These are phyloP conservation scores for Drosophila stalkeri DNA, from an alignment of 2,888 invertebrate species.

Conservation along the genomic window DNA sequence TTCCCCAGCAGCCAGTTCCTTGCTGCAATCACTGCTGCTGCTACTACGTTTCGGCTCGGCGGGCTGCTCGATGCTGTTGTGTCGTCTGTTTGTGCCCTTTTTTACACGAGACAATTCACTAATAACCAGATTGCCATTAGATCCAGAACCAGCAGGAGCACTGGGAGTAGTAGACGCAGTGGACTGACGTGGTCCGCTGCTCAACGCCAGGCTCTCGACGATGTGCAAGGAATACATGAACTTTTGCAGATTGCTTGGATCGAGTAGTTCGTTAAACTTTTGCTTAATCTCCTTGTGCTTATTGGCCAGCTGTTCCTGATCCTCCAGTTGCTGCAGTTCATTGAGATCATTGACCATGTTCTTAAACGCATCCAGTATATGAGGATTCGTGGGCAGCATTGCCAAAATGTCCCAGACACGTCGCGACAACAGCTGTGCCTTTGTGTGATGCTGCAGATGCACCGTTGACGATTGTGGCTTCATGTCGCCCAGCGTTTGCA, in stretches of 20 bases:
- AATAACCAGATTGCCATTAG: slow-evolving; percentile 65
- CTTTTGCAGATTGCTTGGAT: slow-evolving; percentile 95
- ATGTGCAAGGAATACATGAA: slow-evolving; percentile 98
- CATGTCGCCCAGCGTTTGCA: slow-evolving; percentile 96
- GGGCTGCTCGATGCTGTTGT: slow-evolving; percentile 72
- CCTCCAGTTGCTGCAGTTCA: slow-evolving; percentile 72
- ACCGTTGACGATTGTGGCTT: slow-evolving; percentile 89
- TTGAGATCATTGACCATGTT: slow-evolving; percentile 86
- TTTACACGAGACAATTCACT: slow-evolving; percentile 67
- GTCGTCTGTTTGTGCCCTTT: slow-evolving; percentile 61
- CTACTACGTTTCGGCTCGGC: slow-evolving; percentile 61
- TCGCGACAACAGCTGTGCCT: slow-evolving; percentile 94
- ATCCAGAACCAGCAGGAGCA: slow-evolving; percentile 33
- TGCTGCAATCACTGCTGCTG: slow-evolving; percentile 53
- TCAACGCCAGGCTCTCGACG: slow-evolving; percentile 89
- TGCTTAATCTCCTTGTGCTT: slow-evolving; percentile 83
- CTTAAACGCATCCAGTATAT: slow-evolving; percentile 91
- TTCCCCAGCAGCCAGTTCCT: slow-evolving; percentile 49
- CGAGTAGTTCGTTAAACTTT: slow-evolving; percentile 90
- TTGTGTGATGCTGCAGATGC: slow-evolving; percentile 90
- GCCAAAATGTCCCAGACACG: slow-evolving; percentile 98
- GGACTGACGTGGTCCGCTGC: slow-evolving; percentile 67
- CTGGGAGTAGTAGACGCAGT: slow-evolving; percentile 18
- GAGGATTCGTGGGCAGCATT: slow-evolving; percentile 95
- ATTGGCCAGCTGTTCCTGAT: slow-evolving; percentile 76